Conservation (phyloP, 1,140 invertebrate genomes). For the Streblospio benedicti region DNA sequence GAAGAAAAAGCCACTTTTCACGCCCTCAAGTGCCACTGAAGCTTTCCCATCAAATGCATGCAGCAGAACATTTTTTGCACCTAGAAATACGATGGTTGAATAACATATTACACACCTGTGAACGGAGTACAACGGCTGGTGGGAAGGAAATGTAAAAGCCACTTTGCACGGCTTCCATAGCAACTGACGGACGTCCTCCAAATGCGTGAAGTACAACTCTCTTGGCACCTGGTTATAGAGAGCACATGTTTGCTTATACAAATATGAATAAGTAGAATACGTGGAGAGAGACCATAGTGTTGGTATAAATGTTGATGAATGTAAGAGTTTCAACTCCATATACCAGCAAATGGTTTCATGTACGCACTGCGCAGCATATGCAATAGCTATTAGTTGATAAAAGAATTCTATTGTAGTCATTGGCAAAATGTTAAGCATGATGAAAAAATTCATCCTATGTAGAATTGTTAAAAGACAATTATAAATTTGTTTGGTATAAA, state of each 20-base stretch:
- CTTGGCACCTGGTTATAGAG: slow-evolving; percentile 27
- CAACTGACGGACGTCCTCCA: slow-evolving; percentile 41
- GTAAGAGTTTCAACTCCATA: no score
- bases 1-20: slow-evolving; percentile 42
- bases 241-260: no score
- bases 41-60: slow-evolving; percentile 47
- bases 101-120: slow-evolving; percentile 29
- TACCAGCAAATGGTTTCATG: no score
- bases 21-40: slow-evolving; percentile 38
- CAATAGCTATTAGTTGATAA: no score
- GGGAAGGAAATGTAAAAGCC: slow-evolving; percentile 47
- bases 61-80: slow-evolving; percentile 39
- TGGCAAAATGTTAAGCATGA: neutral
- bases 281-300: no score
- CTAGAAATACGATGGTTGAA: no score
- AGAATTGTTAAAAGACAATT: no score
- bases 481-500: no score
- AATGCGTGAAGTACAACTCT: slow-evolving; percentile 47
- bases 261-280: no score
- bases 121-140: slow-evolving; percentile 38
- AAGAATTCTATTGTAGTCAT: neutral
- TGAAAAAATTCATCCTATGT: neutral
- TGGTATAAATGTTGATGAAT: no score
- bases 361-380: no score
- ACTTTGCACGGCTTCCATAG: slow-evolving; percentile 35